Evolutionary conservation across 2,113 vertebrate species (phyloP), one percentile per base, ranked within the genome.

Genomic region (Sturnira hondurensis): DNA sequence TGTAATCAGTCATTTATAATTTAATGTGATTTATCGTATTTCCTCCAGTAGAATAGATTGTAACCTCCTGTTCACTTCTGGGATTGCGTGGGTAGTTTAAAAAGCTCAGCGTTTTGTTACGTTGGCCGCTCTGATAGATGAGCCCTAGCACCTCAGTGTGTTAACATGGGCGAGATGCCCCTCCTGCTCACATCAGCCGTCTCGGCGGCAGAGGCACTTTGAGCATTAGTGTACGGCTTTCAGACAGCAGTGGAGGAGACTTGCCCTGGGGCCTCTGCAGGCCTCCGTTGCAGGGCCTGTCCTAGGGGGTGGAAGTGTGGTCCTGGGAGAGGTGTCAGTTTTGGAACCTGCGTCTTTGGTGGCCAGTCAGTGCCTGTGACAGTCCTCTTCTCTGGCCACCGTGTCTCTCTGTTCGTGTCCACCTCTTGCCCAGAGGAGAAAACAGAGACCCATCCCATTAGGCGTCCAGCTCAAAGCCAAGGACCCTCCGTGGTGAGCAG

Each of bases 11-110:
- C 5, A 77, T 86, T 63, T 61, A 41, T 70, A 38, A 68, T 33
- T 43, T 61, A 90, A 90, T 38, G 38, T 80, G 22, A 52, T 43
- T 11, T 76, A 13, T 47, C 14, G 7, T 36, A 43, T 70, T 77
- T 77, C 68, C 83, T 91, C 6, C 61, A 33, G 76, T 87, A 58
- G n/a, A 76, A 78, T 91, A 26, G 22, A 50, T 28, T 76, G 7
- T 12, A 15, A 38, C 20, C 22, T 9, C 36, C 38, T 70, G 33
- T 19, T 91, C 38, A 78, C 28, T 84, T 86, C 94, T 52, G 50
- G 22, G n/a, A 77, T 86, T 63, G 38, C 38, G 7, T 28, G 54
- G 26, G 45, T 67, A 80, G 14, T 73, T 86, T 36, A 7, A 8
- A 61, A 76, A 92, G 74, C 31, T 67, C 17, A 14, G 4, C 67